These are phyloP conservation scores for Achroia grisella DNA, from an alignment of 1,140 invertebrate species.

Conservation along the genomic window DNA sequence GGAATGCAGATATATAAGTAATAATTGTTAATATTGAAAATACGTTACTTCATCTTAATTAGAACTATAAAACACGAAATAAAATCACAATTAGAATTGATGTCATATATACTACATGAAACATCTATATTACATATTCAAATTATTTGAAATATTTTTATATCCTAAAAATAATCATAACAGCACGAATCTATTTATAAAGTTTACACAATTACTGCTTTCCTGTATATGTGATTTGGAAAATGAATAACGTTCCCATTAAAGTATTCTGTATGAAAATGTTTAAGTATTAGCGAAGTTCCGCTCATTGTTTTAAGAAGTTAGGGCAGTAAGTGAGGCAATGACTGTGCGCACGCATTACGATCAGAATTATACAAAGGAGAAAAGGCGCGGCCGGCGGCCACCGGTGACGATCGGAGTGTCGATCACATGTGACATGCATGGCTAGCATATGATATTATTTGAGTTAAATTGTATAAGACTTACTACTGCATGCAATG, in stretches of 20 bases:
- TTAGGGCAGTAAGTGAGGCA: slow-evolving; percentile 29
- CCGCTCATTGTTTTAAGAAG: slow-evolving; percentile 52
- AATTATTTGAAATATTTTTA: no score
- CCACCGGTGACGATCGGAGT: background rate
- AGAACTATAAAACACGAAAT: no score
- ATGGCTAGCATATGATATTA: background rate
- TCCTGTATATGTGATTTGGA: no score
- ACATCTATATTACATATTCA: no score
- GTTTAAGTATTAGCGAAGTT: slow-evolving; percentile 36
- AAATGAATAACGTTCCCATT: slow-evolving; percentile 18
- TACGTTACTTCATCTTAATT: no score
- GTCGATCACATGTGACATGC: slow-evolving; percentile 4
- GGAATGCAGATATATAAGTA: no score
- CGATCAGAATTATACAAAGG: slow-evolving; percentile 28
- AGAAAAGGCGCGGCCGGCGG: slow-evolving; percentile 24
- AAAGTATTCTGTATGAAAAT: slow-evolving; percentile 29
- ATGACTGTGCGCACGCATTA: slow-evolving; percentile 51
- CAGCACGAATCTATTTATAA: no score
- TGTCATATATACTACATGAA: no score
- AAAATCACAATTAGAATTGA: no score
- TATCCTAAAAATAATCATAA: no score
- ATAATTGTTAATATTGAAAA: no score
- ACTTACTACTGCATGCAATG: background rate
- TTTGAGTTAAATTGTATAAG: background rate
- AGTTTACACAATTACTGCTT: no score